Percentiles rank a stretch among this genome's conserved stretches.
Evolutionary conservation across 2,113 vertebrate genomes (phyloP).

Genomic region (Todiramphus saurophagus): DNA sequence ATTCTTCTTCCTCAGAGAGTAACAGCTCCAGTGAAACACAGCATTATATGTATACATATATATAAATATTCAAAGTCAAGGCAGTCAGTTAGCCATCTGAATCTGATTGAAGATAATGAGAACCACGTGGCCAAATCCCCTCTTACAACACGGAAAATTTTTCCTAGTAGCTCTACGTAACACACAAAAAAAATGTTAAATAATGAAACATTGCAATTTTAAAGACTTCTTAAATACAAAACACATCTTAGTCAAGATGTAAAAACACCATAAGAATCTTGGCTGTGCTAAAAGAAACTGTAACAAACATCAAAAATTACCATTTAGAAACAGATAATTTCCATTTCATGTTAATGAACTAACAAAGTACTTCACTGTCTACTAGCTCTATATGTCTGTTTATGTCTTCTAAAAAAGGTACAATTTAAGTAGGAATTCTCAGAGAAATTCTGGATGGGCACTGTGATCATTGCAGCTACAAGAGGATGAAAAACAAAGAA

Average conservation of each 20-base stretch:
- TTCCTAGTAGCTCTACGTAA: background rate
- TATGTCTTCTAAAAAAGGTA: background rate
- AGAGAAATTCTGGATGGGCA: background rate
- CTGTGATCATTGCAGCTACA: background rate
- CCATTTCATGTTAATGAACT: background rate
- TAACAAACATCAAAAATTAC: background rate
- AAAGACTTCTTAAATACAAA: background rate
- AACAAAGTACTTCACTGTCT: background rate
- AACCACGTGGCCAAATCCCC: background rate
- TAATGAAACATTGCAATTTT: background rate
- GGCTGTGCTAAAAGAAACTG: background rate
- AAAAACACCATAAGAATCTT: background rate
- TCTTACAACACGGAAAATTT: background rate
- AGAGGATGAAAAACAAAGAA: background rate
- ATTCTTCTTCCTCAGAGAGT: background rate
- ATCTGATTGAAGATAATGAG: constrained; percentile 23
- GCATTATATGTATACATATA: background rate
- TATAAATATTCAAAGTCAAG: background rate
- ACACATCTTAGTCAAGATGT: background rate
- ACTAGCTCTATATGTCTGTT: background rate
- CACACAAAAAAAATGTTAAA: constrained; percentile 43
- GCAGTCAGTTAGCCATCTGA: background rate
- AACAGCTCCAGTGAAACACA: background rate
- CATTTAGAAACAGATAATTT: background rate
- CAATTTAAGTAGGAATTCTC: background rate